Evolutionary conservation across 2,797 vertebrate species (phyloP), one percentile per base, ranked within the genome.

Genomic region (Sparidentex hasta): DNA sequence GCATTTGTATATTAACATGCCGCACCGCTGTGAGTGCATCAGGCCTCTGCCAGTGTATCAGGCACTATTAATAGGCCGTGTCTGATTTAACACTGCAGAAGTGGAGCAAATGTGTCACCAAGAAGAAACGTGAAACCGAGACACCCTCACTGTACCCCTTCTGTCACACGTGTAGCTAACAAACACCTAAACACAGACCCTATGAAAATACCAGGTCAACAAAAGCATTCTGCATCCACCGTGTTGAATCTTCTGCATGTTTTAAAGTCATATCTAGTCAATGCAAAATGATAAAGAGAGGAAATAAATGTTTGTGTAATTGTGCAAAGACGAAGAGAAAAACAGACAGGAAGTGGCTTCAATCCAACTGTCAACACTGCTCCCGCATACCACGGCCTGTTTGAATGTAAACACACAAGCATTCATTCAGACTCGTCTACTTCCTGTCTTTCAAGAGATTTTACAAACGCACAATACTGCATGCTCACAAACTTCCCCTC

Each of bases 361-460:
- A 29, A 5, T 61, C 3, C n/a, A 56, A 44, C 27, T 20, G 48
- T 33, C 13, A 13, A 9, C 38, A 8, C 51, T 3, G 47, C 63
- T 71, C 3, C 20, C 8, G 18, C 73, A 71, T 57, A 57, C 65
- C 48, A 47, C 27, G 7, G n/a, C 69, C 18, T 3, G 44, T 68
- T 83, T 86, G 64, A 89, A 84, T 54, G 70, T 86, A 87, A 90
- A 88, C 82, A 85, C 44, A 55, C 1, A 12, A 44, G 65, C 70
- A 21, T 47, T 54, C 72, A 63, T 46, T 73, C 54, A 83, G 20
- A 76, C 48, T 56, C 17, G 33, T 56, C 41, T 21, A 75, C 82
- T 86, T 91, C 88, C 90, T 86, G 74, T 62, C 29, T 82, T 59
- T 48, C 59, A 13, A 48, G 25, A 38, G 56, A 18, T 48, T 55